Conservation (phyloP, 2,113 vertebrate species). For the Pedionomus torquatus region DNA sequence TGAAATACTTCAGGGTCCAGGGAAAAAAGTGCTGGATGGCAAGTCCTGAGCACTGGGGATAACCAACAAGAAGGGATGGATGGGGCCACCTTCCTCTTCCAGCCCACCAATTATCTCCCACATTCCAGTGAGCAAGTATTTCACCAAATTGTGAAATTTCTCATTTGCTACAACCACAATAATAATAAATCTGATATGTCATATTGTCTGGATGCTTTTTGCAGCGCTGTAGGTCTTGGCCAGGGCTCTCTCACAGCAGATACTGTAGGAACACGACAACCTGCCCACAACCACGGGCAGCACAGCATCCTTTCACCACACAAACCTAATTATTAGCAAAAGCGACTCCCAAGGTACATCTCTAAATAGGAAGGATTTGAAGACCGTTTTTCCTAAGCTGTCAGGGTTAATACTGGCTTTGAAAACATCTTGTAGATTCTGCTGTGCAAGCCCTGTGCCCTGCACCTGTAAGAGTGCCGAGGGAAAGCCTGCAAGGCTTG, state of each 20-base stretch:
- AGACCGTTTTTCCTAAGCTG: neutral
- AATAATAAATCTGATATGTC: neutral
- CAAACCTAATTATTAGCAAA: neutral
- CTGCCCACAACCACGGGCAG: neutral
- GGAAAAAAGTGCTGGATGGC: neutral
- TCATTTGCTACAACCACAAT: neutral
- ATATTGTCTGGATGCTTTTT: neutral
- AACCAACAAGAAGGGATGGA: neutral
- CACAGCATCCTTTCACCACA: rapidly evolving
- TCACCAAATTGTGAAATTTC: neutral
- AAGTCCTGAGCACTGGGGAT: neutral
- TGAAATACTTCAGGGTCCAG: neutral
- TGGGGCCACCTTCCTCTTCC: neutral
- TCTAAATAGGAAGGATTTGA: neutral
- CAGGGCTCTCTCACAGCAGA: neutral
- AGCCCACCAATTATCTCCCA: neutral
- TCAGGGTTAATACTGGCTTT: neutral
- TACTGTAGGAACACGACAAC: neutral
- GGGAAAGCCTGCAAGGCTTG: neutral
- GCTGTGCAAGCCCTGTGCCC: rapidly evolving
- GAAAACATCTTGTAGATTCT: neutral
- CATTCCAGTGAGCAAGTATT: neutral
- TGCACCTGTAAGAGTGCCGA: rapidly evolving
- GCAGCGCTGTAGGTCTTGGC: neutral
- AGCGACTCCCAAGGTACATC: neutral